A percentile compares a stretch with the other conserved stretches of the same genome.
Conservation (phyloP, 2,113 vertebrate genomes). For the Hippocampus guttulatus region DNA sequence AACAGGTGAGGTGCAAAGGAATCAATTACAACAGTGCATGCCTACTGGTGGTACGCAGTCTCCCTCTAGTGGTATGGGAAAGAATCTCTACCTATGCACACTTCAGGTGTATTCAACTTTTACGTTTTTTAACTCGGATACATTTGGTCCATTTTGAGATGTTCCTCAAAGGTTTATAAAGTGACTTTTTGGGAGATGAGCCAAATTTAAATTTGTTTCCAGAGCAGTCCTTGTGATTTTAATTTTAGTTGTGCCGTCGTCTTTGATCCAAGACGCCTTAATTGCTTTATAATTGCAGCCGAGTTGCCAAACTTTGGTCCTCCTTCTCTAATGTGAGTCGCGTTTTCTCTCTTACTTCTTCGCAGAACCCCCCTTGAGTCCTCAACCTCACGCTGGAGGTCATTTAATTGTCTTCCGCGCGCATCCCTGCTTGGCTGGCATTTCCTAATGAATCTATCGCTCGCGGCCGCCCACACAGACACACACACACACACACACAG, state of each 20-base stretch:
- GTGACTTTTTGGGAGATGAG: constrained; percentile 14
- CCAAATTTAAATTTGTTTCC: constrained; percentile 22
- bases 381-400: constrained; percentile 41
- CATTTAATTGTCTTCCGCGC: constrained; percentile 53
- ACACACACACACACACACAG: constrained; percentile 21
- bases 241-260: background rate
- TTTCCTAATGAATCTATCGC: constrained; percentile 57
- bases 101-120: no score
- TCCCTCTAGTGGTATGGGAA: no score
- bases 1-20: no score
- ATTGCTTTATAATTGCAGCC: constrained; percentile 34
- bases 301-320: constrained; percentile 19
- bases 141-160: no score
- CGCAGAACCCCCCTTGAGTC: constrained; percentile 32
- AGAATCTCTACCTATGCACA: no score
- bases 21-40: no score
- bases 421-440: constrained; percentile 27
- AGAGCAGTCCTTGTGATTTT: background rate
- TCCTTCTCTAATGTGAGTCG: constrained; percentile 8
- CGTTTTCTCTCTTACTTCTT: constrained; percentile 18
- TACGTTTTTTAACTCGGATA: no score
- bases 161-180: background rate
- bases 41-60: no score
- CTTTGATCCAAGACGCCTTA: constrained; percentile 18
- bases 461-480: constrained; percentile 6